These are phyloP conservation scores for Puffinus mauretanicus DNA, from an alignment of 2,113 vertebrate genomes.

Conservation along the genomic window DNA sequence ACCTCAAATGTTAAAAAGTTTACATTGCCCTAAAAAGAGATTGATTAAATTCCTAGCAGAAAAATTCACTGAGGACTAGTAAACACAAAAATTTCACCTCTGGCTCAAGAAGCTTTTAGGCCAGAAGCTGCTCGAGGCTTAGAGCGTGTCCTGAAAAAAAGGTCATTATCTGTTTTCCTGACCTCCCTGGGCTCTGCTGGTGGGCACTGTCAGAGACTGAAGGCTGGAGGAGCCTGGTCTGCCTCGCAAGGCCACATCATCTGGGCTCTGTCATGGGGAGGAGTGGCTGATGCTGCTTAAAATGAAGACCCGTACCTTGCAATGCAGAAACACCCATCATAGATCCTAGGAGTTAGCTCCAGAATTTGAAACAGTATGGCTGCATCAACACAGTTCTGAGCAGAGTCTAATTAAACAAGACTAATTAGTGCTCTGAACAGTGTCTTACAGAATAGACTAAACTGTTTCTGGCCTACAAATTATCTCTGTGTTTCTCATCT, in stretches of 20 bases:
- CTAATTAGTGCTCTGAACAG: neutral
- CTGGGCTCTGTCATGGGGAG: fast-evolving
- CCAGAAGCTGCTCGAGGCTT: neutral
- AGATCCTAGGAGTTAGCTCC: neutral
- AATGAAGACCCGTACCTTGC: fast-evolving
- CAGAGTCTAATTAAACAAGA: neutral
- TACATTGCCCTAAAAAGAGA: neutral
- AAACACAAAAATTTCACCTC: neutral
- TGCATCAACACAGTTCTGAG: neutral
- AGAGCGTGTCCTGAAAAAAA: neutral
- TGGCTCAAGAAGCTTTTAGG: neutral
- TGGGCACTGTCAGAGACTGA: neutral
- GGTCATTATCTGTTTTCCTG: neutral
- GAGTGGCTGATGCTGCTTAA: neutral
- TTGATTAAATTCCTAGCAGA: neutral
- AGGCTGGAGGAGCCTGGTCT: neutral
- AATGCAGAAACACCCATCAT: neutral
- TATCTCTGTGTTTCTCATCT: neutral
- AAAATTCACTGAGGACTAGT: neutral
- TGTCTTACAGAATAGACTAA: neutral
- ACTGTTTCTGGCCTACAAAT: neutral
- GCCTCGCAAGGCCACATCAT: neutral
- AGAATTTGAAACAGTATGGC: neutral
- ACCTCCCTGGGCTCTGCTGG: neutral
- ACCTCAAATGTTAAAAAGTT: neutral